These are phyloP conservation scores for Scomber japonicus DNA, from an alignment of 2,113 vertebrate species.

Conservation along the genomic window DNA sequence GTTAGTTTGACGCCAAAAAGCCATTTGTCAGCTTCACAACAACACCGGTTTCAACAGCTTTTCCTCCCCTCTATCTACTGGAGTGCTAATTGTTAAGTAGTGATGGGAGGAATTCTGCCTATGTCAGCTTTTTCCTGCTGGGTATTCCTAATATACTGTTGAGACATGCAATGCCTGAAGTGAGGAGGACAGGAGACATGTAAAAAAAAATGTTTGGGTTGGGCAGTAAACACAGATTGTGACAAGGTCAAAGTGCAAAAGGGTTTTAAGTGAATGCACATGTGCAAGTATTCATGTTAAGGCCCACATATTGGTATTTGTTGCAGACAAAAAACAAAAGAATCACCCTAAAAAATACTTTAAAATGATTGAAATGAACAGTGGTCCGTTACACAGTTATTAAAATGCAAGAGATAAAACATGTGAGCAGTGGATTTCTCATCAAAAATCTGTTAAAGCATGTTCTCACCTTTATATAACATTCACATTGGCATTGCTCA, in stretches of 20 bases:
- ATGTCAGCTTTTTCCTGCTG: slow-evolving; percentile 55
- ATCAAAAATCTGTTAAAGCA: neutral
- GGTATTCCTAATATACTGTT: slow-evolving; percentile 62
- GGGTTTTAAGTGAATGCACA: neutral
- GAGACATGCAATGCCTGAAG: slow-evolving; percentile 61
- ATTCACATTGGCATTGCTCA: slow-evolving; percentile 14
- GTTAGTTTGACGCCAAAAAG: neutral
- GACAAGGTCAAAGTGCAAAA: neutral
- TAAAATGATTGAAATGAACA: neutral
- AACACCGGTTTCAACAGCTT: neutral
- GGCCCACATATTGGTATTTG: neutral
- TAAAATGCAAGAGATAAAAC: neutral
- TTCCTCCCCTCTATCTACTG: neutral
- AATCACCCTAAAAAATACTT: neutral
- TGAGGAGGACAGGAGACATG: slow-evolving; percentile 17
- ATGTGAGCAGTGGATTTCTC: neutral
- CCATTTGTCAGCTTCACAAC: neutral
- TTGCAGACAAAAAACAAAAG: neutral
- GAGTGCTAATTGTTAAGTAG: neutral
- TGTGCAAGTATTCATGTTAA: neutral
- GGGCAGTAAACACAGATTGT: slow-evolving; percentile 22
- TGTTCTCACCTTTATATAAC: slow-evolving; percentile 53
- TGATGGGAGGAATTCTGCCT: slow-evolving; percentile 40
- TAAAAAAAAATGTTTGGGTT: slow-evolving; percentile 51
- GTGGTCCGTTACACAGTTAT: neutral